phyloP scores from a whole-genome alignment of 2,888 invertebrate genomes.

The Suillia variegata region DNA sequence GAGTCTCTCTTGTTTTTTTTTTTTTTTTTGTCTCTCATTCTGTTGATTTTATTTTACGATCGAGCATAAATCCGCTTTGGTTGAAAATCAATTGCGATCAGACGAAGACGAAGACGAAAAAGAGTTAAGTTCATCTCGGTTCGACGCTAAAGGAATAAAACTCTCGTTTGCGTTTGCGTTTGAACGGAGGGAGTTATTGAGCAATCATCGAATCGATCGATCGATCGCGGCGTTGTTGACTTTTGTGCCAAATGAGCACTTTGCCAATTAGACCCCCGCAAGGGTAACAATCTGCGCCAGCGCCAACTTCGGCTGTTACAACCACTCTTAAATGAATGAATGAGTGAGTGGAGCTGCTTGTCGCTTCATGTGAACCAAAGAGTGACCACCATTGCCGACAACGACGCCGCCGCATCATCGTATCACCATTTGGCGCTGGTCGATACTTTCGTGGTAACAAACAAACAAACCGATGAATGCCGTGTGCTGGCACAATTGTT shows the following conservation, averaged over 20 bases:
- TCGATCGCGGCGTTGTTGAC: not conserved
- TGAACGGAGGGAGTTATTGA: not conserved
- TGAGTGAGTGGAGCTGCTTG: not conserved
- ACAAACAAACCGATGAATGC: too few species aligned
- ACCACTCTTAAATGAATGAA: not conserved
- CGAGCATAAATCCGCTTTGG: conserved; percentile 1
- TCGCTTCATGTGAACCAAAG: too few species aligned
- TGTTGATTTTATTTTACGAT: conserved; percentile 6
- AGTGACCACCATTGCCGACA: too few species aligned
- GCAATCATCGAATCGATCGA: not conserved
- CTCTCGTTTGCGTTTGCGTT: not conserved
- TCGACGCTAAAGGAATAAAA: not conserved
- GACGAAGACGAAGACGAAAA: not conserved
- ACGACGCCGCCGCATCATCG: too few species aligned
- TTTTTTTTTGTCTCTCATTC: not conserved
- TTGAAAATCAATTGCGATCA: not conserved
- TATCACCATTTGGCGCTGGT: too few species aligned
- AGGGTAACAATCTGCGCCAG: conserved; percentile 2
- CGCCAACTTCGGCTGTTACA: not conserved
- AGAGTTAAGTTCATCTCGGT: too few species aligned
- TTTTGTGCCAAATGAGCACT: not conserved
- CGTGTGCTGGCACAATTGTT: too few species aligned
- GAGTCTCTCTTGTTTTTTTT: not conserved
- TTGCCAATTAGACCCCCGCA: conserved; percentile 6
- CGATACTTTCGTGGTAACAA: too few species aligned